Evolutionary conservation across 23 tunicate genomes (phyloP), one percentile per base, ranked within the genome.

Genomic region (Ciona savignyi): DNA sequence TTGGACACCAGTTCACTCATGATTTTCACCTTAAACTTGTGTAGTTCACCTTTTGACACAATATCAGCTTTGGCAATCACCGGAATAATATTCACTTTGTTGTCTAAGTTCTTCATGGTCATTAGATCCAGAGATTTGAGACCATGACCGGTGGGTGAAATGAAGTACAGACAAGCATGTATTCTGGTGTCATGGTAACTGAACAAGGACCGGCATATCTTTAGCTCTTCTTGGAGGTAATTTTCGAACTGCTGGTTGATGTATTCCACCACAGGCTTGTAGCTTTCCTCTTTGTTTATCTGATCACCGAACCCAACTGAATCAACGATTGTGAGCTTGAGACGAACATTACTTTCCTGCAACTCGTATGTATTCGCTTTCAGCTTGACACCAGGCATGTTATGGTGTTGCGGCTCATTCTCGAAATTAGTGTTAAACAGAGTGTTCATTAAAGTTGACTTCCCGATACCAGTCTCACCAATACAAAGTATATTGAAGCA

Each of bases 391-490:
- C 99, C 95, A 1, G 99, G 99, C 91, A 95, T 83, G 80, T 95
- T 90, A 73, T 95, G 99, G 51, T 90, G 96, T 67, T 90, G 96
- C 3, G 99, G 99, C 27, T 95, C 99, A 73, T 95, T 78, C 67
- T 95, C 99, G 68, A 95, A 95, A 74, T 82, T 88, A 4, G 99
- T 95, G 66, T 95, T 95, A 48, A 95, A 95, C 74, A 95, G 83
- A 11, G 99, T 95, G 35, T 95, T 95, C 99, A 95, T 95, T 65
- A 95, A 70, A 4, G 99, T 95, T 2, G 85, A 76, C 60, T 95
- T 95, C 48, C 99, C 99, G 32, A 95, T 89, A 24, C 99, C 99
- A 30, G 99, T 95, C 77, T 95, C 99, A 30, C 99, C 99, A 71
- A 95, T 94, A 78, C 99, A 95, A 32, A 95, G 74, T 32, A 95